A percentile compares a stretch with the other conserved stretches of the same genome.
Conservation (phyloP, 2,113 vertebrate species). For the Phalacrocorax pelagicus region DNA sequence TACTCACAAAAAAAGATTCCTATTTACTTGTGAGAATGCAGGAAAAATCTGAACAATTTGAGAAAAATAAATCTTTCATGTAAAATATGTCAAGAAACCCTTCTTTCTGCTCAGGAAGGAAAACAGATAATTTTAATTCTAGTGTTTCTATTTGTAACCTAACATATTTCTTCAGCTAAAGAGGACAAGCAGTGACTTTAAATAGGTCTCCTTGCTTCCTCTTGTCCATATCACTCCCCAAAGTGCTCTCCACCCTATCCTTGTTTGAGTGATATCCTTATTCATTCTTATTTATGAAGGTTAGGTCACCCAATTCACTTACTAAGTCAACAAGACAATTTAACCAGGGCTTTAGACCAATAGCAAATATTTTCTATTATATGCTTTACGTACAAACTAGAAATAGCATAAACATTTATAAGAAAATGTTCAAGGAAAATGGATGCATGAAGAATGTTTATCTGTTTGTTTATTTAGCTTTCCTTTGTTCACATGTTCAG, state of each 20-base stretch:
- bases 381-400: background rate
- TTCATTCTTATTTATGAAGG: constrained; percentile 15
- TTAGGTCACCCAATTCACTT: background rate
- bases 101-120: constrained; percentile 33
- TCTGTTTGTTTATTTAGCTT: background rate
- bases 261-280: constrained; percentile 20
- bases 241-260: constrained; percentile 54
- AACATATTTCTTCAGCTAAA: constrained; percentile 47
- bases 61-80: background rate
- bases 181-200: constrained; percentile 42
- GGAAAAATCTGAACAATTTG: background rate
- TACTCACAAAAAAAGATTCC: background rate
- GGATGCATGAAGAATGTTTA: background rate
- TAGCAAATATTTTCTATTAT: background rate
- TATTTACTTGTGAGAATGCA: background rate
- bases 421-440: background rate
- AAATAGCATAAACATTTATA: background rate
- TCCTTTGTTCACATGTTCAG: background rate
- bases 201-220: constrained; percentile 53
- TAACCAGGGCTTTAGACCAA: background rate
- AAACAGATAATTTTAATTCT: constrained; percentile 57
- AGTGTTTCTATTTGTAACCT: constrained; percentile 50
- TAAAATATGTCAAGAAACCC: constrained; percentile 1
- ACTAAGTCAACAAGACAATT: background rate
- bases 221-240: background rate